phyloP scores from a whole-genome alignment of 1,140 invertebrate species.

The Trinorchestia longiramus region DNA sequence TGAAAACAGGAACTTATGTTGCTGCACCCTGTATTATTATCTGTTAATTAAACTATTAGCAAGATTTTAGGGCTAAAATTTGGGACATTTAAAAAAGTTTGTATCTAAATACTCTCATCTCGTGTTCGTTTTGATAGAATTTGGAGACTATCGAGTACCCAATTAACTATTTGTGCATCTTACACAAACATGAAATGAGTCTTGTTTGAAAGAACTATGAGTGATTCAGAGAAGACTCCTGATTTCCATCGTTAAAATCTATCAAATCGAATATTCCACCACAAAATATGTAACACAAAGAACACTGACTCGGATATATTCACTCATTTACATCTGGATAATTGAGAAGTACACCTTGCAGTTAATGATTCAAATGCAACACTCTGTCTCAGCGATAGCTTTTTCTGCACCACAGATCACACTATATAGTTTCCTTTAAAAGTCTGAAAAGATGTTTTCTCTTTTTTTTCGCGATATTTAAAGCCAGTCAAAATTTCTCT shows the following conservation, averaged over 20 bases:
- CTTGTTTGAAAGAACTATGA: not conserved
- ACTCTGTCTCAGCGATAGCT: not conserved
- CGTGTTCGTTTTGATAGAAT: not conserved
- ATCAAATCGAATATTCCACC: not conserved
- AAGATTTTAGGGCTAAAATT: too few relatives aligned
- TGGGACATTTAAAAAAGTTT: not conserved
- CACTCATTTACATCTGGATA: too few relatives aligned
- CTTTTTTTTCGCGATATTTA: not conserved
- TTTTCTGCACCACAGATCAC: not conserved
- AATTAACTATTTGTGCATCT: not conserved
- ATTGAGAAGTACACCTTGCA: too few relatives aligned
- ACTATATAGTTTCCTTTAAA: not conserved
- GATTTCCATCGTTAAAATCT: not conserved
- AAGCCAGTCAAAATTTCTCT: not conserved
- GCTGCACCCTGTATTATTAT: too few relatives aligned
- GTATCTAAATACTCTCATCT: not conserved
- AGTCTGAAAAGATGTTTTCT: not conserved
- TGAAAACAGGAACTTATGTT: too few relatives aligned
- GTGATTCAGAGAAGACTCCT: not conserved
- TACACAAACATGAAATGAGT: not conserved
- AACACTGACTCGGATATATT: not conserved
- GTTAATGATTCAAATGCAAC: not conserved
- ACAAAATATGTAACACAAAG: not conserved
- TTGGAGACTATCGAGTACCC: not conserved
- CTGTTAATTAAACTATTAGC: too few relatives aligned